Percentiles rank a stretch among this genome's conserved stretches.
These are phyloP conservation scores for Gobiocypris rarus DNA, from an alignment of 2,113 vertebrate genomes.

Conservation along the genomic window DNA sequence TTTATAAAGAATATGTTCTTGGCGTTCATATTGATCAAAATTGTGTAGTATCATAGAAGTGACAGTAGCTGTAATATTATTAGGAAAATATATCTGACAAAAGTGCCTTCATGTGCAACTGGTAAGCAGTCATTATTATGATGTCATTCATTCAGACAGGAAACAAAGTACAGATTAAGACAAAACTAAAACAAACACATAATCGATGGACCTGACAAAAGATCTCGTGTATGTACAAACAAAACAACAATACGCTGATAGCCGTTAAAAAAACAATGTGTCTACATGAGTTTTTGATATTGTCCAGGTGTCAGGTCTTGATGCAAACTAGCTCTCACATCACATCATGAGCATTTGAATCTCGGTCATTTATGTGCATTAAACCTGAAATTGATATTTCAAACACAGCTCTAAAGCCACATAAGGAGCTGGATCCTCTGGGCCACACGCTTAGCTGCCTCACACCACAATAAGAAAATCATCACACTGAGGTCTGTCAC, in stretches of 20 bases:
- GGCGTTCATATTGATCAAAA: not conserved
- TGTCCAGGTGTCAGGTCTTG: not conserved
- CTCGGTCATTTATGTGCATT: not conserved
- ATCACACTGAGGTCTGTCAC: slow-evolving; percentile 14
- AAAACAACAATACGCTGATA: not conserved
- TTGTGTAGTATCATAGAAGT: not conserved
- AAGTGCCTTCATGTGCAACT: not conserved
- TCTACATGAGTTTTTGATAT: not conserved
- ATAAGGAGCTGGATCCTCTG: not conserved
- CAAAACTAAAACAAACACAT: not conserved
- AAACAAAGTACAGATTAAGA: slow-evolving; percentile 4
- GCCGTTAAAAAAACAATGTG: not conserved
- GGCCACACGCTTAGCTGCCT: slow-evolving; percentile 9
- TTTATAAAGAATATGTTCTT: not conserved
- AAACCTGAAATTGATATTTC: not conserved
- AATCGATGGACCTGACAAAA: not conserved
- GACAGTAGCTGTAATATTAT: not conserved
- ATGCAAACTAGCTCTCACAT: not conserved
- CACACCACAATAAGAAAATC: not conserved
- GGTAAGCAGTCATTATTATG: not conserved
- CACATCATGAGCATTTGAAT: no score
- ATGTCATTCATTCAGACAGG: not conserved
- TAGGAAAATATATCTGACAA: not conserved
- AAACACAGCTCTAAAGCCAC: not conserved
- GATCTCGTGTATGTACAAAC: not conserved